phyloP scores from a whole-genome alignment of 1,140 invertebrate genomes.

The Ganaspis sp. region DNA sequence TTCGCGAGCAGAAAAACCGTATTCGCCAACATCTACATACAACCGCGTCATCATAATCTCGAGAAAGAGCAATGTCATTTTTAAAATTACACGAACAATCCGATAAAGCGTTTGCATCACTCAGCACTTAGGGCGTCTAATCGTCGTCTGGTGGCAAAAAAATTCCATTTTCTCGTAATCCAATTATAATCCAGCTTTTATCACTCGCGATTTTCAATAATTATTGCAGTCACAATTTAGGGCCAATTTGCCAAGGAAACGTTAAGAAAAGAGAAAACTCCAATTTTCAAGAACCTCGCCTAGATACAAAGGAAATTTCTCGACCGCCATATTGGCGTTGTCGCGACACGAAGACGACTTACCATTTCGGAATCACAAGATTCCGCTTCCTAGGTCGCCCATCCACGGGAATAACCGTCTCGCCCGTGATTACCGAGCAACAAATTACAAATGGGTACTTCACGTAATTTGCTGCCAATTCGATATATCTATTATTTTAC shows the following conservation, averaged over 20 bases:
- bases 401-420: slow-evolving; percentile 75
- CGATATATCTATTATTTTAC: slow-evolving; percentile 75
- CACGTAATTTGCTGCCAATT: slow-evolving; percentile 75
- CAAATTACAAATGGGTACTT: slow-evolving; percentile 75
- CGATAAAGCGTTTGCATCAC: slow-evolving; percentile 32
- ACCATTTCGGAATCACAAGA: slow-evolving; percentile 81
- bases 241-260: not conserved
- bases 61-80: slow-evolving; percentile 40
- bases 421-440: slow-evolving; percentile 65
- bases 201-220: not conserved
- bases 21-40: not conserved
- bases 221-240: not conserved
- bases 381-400: slow-evolving; percentile 73
- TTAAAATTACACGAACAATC: slow-evolving; percentile 27
- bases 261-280: not conserved
- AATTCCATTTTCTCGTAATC: not conserved
- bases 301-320: slow-evolving; percentile 76
- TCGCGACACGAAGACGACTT: slow-evolving; percentile 72
- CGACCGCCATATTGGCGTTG: slow-evolving; percentile 79
- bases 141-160: slow-evolving; percentile 3
- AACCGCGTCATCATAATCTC: not conserved
- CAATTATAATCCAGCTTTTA: not conserved
- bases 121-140: slow-evolving; percentile 31
- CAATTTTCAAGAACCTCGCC: slow-evolving; percentile 43
- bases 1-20: not conserved